Base-by-base conservation (phyloP, 2,888 invertebrate species). In the Plebejus anna region DNA sequence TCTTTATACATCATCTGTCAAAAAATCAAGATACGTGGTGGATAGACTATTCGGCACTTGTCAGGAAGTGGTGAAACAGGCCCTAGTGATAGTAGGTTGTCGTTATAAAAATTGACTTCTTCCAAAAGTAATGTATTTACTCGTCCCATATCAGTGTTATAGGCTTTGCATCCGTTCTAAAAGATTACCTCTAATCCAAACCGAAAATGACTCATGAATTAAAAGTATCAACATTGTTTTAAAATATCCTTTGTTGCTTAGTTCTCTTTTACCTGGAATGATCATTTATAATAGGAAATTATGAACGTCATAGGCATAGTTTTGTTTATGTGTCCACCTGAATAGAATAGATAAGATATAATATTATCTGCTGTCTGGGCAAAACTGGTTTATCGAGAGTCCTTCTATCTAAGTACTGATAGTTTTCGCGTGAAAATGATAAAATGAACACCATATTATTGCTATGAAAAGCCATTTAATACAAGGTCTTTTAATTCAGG, bases 341-440 rank as follows among this genome's bases (percentile, higher is more conserved):
- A 66, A 66, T 13, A 66, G 66, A 66, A 66, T 13, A 66, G 66
- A 66, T 66, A 66, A 66, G 66, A 66, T 66, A 66, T 3, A 5
- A 66, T 3, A 13, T 5, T 66, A 66, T 66, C 66, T 36, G 13
- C 5, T 66, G 32, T 66, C 32, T 66, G 66, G 36, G 28, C 5
- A 66, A 13, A 28, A 66, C 66, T 66, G 32, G 16, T 66, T 32
- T 16, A 66, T 66, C 32, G 36, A 66, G 66, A 11, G 66, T 66
- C 66, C 66, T 66, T 16, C 66, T 11, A 36, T 16, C 66, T 11
- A 66, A 66, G 11, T 32, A 66, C 28, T 13, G 32, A 28, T 11
- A 61, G 9, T 66, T 61, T 28, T 22, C 22, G 59, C 36, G 32
- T 7, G 32, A 36, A 70, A 70, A 28, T 36, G 3, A 70, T 32